Conservation (phyloP, 2,113 vertebrate species). For the Athene cunicularia region DNA sequence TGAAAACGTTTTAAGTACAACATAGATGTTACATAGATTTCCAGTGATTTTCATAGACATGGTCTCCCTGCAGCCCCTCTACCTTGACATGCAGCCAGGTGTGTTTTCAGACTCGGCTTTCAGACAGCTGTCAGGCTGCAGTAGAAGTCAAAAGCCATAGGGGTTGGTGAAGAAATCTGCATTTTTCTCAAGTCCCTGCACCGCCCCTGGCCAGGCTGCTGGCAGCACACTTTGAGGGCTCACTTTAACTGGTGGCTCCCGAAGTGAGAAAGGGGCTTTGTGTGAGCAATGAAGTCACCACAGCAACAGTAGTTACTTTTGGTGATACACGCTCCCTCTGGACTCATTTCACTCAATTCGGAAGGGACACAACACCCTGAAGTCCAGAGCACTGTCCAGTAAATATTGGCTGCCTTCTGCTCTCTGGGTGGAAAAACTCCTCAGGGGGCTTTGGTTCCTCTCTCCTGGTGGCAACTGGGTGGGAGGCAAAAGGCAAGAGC, state of each 20-base stretch:
- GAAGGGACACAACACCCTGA: not conserved
- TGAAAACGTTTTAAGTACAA: not conserved
- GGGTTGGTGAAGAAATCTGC: not conserved
- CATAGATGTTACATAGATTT: not conserved
- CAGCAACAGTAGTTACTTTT: not conserved
- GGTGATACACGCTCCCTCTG: not conserved
- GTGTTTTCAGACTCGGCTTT: not conserved
- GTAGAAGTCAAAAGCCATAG: not conserved
- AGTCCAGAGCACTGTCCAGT: not conserved
- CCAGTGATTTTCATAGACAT: not conserved
- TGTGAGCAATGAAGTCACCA: not conserved
- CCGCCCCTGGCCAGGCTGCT: rapidly evolving
- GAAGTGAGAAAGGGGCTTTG: not conserved
- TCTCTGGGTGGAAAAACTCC: not conserved
- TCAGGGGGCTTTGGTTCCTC: not conserved
- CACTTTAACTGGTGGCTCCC: not conserved
- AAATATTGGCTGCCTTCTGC: not conserved
- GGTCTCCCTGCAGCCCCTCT: not conserved
- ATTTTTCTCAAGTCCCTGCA: not conserved
- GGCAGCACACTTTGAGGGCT: not conserved
- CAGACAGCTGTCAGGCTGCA: not conserved
- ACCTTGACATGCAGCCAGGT: not conserved
- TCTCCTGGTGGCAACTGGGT: not conserved
- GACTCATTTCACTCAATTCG: not conserved
- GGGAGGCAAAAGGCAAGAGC: not conserved